phyloP scores from a whole-genome alignment of 2,888 invertebrate genomes.

The Eurytoma californica region DNA sequence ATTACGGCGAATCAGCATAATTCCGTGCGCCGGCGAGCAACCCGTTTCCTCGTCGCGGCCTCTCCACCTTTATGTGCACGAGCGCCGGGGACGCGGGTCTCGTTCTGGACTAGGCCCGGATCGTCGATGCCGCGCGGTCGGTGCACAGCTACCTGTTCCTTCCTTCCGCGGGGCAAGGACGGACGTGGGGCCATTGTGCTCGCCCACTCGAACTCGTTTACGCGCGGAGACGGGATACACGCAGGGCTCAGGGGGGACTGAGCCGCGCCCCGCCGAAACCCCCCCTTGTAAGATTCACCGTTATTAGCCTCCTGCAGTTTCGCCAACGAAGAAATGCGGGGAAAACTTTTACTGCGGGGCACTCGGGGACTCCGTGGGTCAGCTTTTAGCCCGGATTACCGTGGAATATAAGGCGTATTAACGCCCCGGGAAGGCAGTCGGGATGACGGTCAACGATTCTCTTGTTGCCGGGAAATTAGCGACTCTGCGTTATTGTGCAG shows the following conservation, averaged over 20 bases:
- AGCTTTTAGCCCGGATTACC: not conserved
- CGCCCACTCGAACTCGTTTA: constrained; percentile 27
- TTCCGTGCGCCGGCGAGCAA: no score
- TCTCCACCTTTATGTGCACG: no score
- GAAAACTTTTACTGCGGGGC: not conserved
- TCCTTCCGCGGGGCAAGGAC: not conserved
- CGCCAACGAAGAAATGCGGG: not conserved
- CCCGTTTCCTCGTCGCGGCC: no score
- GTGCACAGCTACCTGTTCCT: constrained; percentile 2
- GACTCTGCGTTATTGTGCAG: not conserved
- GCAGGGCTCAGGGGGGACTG: not conserved
- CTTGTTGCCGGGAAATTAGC: constrained; percentile 8
- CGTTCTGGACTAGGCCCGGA: not conserved
- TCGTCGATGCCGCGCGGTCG: not conserved
- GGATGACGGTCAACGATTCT: not conserved
- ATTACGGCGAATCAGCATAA: constrained; percentile 27
- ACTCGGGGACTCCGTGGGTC: not conserved
- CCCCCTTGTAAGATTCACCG: no score
- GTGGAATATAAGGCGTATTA: not conserved
- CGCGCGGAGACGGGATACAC: not conserved
- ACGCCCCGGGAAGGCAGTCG: not conserved
- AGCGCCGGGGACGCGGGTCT: no score
- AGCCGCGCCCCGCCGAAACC: no score
- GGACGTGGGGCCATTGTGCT: no score
- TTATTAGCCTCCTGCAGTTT: no score